These are phyloP conservation scores for Australoheros scitulus DNA, from an alignment of 2,113 vertebrate species.

Conservation along the genomic window DNA sequence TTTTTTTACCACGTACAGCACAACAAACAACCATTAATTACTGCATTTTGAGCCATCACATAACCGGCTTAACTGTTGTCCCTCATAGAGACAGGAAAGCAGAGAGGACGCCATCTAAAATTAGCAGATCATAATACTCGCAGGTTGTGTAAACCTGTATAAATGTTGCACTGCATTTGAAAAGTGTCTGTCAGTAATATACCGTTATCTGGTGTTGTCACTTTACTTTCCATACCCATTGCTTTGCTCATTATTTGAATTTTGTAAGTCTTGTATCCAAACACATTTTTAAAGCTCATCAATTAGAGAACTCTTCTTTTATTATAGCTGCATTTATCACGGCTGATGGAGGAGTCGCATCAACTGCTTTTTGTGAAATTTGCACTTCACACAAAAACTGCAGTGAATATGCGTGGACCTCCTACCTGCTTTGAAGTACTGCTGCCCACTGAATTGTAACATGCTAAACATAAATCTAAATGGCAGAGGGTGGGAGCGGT, in stretches of 20 bases:
- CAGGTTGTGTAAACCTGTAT: neutral
- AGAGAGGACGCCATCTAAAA: neutral
- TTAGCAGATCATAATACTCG: neutral
- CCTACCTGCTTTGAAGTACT: constrained; percentile 9
- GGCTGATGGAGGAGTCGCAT: neutral
- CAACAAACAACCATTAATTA: accelerated
- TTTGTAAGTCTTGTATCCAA: neutral
- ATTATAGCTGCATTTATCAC: neutral
- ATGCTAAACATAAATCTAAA: constrained; percentile 12
- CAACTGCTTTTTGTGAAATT: neutral
- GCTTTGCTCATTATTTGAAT: neutral
- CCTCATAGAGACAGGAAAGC: neutral
- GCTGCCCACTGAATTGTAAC: neutral
- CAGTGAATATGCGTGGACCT: neutral
- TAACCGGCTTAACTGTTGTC: neutral
- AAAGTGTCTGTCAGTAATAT: neutral
- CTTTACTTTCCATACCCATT: neutral
- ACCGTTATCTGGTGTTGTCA: neutral
- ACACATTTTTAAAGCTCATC: neutral
- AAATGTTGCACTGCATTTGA: neutral
- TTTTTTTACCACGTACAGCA: neutral
- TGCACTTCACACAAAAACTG: neutral
- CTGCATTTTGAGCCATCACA: neutral
- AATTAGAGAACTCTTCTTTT: neutral
- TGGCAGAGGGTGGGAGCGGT: neutral